phyloP scores from a whole-genome alignment of 2,113 vertebrate genomes.

The Tauraco erythrolophus region DNA sequence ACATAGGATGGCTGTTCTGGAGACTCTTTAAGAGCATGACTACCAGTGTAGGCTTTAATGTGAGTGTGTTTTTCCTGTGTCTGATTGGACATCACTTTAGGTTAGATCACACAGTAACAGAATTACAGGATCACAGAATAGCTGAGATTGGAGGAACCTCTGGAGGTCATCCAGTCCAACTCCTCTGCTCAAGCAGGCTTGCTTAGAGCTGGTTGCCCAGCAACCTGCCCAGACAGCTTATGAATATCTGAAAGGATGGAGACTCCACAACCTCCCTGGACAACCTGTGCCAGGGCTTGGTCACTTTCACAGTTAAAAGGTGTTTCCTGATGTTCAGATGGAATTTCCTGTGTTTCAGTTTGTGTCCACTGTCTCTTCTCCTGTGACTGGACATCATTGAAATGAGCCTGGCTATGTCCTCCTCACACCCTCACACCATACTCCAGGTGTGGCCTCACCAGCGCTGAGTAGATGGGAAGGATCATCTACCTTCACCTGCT shows the following conservation, averaged over 20 bases:
- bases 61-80: background rate
- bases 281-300: background rate
- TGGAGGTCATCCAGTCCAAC: background rate
- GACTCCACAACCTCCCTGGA: background rate
- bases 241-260: background rate
- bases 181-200: too few species aligned
- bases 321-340: background rate
- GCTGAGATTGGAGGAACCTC: background rate
- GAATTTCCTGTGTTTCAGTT: background rate
- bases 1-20: background rate
- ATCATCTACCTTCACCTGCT: background rate
- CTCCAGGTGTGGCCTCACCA: background rate
- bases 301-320: background rate
- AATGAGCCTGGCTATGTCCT: background rate
- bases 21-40: background rate
- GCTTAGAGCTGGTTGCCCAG: background rate
- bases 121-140: background rate
- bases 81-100: background rate
- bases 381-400: background rate
- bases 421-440: background rate
- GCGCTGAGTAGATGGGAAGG: background rate
- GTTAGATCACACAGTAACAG: background rate
- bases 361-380: background rate
- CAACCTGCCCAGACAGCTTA: background rate
- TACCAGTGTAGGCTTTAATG: background rate